Conservation (phyloP, 2,797 vertebrate species). For the Sebastes kiyomatsui region DNA sequence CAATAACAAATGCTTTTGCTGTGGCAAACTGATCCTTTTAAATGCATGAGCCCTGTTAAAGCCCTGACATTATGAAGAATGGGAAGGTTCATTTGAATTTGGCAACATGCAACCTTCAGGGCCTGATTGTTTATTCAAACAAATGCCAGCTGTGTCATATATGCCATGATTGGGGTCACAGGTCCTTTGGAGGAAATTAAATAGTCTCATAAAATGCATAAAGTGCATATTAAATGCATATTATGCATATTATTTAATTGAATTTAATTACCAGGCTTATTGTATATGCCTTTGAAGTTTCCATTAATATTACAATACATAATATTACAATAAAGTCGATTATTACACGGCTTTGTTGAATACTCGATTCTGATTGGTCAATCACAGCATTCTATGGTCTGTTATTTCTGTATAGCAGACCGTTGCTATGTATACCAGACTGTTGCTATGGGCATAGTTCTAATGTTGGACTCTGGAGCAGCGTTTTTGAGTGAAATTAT, state of each 20-base stretch:
- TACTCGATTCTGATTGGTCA: no score
- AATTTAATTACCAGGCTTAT: background rate
- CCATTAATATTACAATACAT: background rate
- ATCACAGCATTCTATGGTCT: no score
- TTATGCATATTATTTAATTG: background rate
- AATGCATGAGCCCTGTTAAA: background rate
- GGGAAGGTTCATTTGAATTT: background rate
- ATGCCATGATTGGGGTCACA: background rate
- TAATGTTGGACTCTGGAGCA: no score
- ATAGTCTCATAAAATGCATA: background rate
- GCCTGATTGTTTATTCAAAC: background rate
- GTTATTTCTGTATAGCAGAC: no score
- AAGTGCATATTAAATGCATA: background rate
- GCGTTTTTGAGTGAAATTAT: no score
- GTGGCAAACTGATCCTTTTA: background rate
- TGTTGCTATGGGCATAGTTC: fast-evolving
- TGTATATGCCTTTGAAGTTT: background rate
- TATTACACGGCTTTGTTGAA: no score
- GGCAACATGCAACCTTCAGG: background rate
- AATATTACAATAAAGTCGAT: background rate
- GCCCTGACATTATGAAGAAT: background rate
- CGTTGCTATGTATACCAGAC: no score
- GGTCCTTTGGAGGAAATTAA: background rate
- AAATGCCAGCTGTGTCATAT: background rate
- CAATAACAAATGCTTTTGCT: background rate